These are phyloP conservation scores for Chloropsis hardwickii DNA, from an alignment of 2,113 vertebrate genomes.

Conservation along the genomic window DNA sequence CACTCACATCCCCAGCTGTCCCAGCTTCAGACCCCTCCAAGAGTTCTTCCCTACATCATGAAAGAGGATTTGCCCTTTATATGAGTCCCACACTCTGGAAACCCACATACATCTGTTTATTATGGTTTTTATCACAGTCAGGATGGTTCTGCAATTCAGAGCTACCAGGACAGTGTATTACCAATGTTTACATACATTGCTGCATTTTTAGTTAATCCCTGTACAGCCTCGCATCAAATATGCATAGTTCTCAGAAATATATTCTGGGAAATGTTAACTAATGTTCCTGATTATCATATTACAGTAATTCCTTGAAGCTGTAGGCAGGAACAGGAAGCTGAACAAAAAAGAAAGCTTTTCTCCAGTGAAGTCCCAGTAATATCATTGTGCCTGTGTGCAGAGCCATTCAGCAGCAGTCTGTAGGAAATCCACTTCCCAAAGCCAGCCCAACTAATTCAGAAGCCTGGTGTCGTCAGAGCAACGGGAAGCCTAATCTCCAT, in stretches of 20 bases:
- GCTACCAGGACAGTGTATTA: background rate
- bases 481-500: background rate
- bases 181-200: background rate
- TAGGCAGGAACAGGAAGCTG: constrained; percentile 1
- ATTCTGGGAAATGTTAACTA: constrained; percentile 8
- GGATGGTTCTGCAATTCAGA: background rate
- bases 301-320: constrained; percentile 19
- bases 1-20: background rate
- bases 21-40: background rate
- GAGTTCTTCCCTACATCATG: background rate
- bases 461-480: background rate
- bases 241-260: background rate
- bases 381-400: background rate
- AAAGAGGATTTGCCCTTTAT: background rate
- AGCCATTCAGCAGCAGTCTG: background rate
- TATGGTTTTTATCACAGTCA: background rate
- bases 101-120: background rate
- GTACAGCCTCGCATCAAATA: background rate
- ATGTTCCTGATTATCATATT: background rate
- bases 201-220: background rate
- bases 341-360: constrained; percentile 4
- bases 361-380: background rate
- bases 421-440: constrained; percentile 18
- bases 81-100: background rate
- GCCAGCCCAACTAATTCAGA: background rate